Conservation (phyloP, 2,113 vertebrate genomes). For the Recurvirostra avosetta region DNA sequence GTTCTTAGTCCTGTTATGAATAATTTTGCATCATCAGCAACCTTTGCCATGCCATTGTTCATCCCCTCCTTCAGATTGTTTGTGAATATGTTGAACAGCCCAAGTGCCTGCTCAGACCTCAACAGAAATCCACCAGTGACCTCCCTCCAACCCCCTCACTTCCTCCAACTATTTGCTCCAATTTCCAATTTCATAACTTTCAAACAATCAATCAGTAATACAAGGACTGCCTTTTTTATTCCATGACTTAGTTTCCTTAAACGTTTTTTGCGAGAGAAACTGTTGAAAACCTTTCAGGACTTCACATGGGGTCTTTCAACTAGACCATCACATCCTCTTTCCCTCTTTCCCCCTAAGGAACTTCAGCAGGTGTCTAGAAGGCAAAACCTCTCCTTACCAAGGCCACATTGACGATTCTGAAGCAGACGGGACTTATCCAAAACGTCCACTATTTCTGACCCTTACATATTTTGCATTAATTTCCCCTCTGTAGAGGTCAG, state of each 20-base stretch:
- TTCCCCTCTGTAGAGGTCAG: neutral
- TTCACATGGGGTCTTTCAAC: neutral
- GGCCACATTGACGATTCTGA: neutral
- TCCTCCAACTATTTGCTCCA: neutral
- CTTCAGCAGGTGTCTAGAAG: neutral
- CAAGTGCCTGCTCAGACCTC: neutral
- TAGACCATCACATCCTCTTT: neutral
- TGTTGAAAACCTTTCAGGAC: neutral
- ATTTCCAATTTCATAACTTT: neutral
- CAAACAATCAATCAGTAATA: neutral
- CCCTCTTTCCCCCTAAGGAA: neutral
- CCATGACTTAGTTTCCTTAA: neutral
- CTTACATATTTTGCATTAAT: neutral
- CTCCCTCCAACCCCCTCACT: neutral
- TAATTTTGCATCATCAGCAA: neutral
- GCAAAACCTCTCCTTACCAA: neutral
- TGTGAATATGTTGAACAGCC: neutral
- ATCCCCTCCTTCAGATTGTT: neutral
- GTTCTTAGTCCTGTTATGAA: neutral
- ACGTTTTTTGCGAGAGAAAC: neutral
- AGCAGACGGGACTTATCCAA: neutral
- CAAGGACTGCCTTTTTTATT: neutral
- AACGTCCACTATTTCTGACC: neutral
- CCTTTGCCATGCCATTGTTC: neutral
- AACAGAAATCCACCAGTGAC: fast-evolving